Evolutionary conservation across 2,797 vertebrate species (phyloP), one percentile per base, ranked within the genome.

Genomic region (Spinus pinus): DNA sequence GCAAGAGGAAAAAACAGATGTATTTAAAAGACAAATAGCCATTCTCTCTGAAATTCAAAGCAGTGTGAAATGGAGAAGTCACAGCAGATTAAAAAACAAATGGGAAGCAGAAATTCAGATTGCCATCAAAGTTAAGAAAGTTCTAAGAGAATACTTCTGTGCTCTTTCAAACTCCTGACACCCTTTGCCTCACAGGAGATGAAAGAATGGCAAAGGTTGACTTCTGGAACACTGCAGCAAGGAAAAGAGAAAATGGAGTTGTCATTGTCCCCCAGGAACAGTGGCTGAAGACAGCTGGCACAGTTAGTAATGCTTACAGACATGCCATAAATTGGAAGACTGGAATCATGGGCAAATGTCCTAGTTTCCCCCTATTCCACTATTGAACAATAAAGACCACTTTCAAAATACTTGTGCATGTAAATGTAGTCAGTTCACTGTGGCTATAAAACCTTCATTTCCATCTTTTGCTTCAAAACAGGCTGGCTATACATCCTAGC

Each of bases 1-100:
- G 8, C 23, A 87, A 91, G 49, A 73, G 44, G 12, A 58, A 79
- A 71, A 81, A n/a, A 0, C 11, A 62, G 23, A 17, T 51, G 7
- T 50, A 88, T 90, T 90, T 93, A 86, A 92, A 85, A 87, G 62
- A 89, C 44, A 73, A 82, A 89, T 47, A 75, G 44, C 15, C 31
- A 33, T 66, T 90, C 14, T 66, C 10, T 89, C 81, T 84, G 77
- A 88, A 89, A 91, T 78, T 81, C 66, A 82, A 71, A 90, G 46
- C 25, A 66, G 44, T 73, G 51, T 89, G 91, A 95, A 95, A 95
- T 70, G n/a, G 33, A 84, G 81, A 94, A 94, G 47, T 92, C 86
- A 82, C 24, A 89, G 51, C 41, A 93, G 60, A 95, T 89, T 93
- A 82, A 85, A 94, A 96, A 92, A 58, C 51, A 93, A 91, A 88